Evolutionary conservation across 23 tunicate species (phyloP).

Genomic region (Clavelina lepadiformis): DNA sequence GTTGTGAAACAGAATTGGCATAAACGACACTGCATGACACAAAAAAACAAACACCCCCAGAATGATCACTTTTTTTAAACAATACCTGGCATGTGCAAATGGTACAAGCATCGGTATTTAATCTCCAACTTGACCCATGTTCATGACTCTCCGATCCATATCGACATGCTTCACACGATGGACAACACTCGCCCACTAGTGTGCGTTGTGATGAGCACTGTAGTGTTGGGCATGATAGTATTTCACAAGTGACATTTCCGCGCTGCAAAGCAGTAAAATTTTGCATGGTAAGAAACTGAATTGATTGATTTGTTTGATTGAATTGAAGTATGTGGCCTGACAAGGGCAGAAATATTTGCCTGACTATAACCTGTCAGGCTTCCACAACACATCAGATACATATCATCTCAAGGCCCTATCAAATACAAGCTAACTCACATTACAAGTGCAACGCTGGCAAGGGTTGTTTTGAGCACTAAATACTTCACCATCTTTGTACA

Average conservation of each 20-base stretch:
- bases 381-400: no score
- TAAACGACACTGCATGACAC: no score
- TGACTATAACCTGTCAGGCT: no score
- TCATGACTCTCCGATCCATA: slow-evolving; percentile 25
- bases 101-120: slow-evolving; percentile 52
- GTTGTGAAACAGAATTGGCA: no score
- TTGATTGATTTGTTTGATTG: no score
- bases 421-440: slow-evolving; percentile 19
- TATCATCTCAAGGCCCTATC: no score
- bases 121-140: slow-evolving; percentile 63
- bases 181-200: slow-evolving; percentile 65
- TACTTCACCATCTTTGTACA: slow-evolving; percentile 27
- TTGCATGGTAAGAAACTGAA: no score
- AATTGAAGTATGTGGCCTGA: no score
- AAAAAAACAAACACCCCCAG: no score
- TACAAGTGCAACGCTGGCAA: slow-evolving; percentile 50
- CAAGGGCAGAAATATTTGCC: no score
- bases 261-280: slow-evolving; percentile 15
- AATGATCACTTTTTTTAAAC: no score
- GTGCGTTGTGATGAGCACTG: slow-evolving; percentile 13
- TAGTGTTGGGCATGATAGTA: slow-evolving; percentile 32
- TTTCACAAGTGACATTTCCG: slow-evolving; percentile 58
- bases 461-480: slow-evolving; percentile 32
- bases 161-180: slow-evolving; percentile 46
- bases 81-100: slow-evolving; percentile 64